phyloP scores from a whole-genome alignment of 2,113 vertebrate species.

The Pitta sordida region DNA sequence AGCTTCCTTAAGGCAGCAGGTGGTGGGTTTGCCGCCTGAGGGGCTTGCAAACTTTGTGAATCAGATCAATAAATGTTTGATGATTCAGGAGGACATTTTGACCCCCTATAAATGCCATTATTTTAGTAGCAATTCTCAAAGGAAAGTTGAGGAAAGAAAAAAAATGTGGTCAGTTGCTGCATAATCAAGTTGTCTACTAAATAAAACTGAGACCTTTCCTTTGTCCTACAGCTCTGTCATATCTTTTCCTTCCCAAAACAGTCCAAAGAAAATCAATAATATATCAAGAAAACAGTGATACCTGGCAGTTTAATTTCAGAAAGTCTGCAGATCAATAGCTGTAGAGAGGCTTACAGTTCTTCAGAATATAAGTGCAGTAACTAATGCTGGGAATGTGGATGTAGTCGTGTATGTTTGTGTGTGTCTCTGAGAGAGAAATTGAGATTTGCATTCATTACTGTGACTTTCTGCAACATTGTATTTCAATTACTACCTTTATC shows the following conservation, averaged over 20 bases:
- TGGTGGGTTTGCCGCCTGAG: background rate
- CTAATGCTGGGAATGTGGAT: background rate
- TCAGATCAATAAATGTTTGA: background rate
- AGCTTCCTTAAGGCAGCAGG: slow-evolving; percentile 1
- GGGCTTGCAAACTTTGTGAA: background rate
- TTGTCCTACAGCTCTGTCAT: slow-evolving; percentile 24
- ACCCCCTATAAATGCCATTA: background rate
- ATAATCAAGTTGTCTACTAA: slow-evolving; percentile 41
- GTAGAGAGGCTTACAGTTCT: slow-evolving; percentile 35
- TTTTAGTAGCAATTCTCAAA: slow-evolving; percentile 14
- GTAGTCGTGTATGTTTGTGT: background rate
- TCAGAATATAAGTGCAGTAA: slow-evolving; percentile 9
- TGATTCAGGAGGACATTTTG: background rate
- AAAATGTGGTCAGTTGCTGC: slow-evolving; percentile 1
- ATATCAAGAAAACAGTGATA: slow-evolving; percentile 79
- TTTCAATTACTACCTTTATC: background rate
- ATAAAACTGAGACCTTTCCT: slow-evolving; percentile 24
- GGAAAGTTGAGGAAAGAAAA: background rate
- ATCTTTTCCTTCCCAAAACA: background rate
- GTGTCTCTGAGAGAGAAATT: background rate
- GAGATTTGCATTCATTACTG: background rate
- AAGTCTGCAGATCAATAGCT: slow-evolving; percentile 54
- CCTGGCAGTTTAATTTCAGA: slow-evolving; percentile 84
- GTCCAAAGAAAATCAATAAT: slow-evolving; percentile 77
- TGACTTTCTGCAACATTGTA: background rate